Conservation (phyloP, 2,888 invertebrate species). For the Parthenolecanium corni region DNA sequence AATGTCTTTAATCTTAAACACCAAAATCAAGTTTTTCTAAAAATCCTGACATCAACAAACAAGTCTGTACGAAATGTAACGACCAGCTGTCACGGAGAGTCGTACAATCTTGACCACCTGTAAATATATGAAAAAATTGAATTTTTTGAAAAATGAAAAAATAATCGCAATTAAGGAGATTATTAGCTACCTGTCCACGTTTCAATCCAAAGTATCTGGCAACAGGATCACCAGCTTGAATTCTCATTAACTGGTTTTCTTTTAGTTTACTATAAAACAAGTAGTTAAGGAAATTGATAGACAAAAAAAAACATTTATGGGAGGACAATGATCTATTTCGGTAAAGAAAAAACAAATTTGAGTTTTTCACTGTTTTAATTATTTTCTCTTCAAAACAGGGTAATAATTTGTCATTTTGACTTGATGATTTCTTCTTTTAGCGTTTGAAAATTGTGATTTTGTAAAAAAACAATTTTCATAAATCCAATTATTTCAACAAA, state of each 20-base stretch:
- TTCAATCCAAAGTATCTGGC: slow-evolving; percentile 97
- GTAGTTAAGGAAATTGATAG: slow-evolving; percentile 11
- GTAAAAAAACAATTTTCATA: too few relatives aligned
- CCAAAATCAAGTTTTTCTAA: not conserved
- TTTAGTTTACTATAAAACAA: slow-evolving; percentile 71
- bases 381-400: too few relatives aligned
- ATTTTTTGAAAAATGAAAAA: not conserved
- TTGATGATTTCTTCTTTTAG: too few relatives aligned
- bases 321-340: slow-evolving; percentile 10
- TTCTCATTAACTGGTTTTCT: slow-evolving; percentile 97
- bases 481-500: too few relatives aligned
- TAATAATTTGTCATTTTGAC: too few relatives aligned
- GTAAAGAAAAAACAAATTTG: not conserved
- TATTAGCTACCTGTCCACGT: slow-evolving; percentile 89
- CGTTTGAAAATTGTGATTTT: too few relatives aligned
- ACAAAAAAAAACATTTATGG: slow-evolving; percentile 9
- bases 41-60: slow-evolving; percentile 52
- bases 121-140: slow-evolving; percentile 36
- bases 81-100: slow-evolving; percentile 93
- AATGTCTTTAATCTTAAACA: not conserved
- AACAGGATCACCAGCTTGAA: slow-evolving; percentile 97
- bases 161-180: slow-evolving; percentile 13
- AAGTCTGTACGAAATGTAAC: slow-evolving; percentile 94
- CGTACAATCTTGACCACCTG: slow-evolving; percentile 96
- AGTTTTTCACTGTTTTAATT: too few relatives aligned